phyloP scores from a whole-genome alignment of 2,113 vertebrate genomes.

The Raja brachyura region DNA sequence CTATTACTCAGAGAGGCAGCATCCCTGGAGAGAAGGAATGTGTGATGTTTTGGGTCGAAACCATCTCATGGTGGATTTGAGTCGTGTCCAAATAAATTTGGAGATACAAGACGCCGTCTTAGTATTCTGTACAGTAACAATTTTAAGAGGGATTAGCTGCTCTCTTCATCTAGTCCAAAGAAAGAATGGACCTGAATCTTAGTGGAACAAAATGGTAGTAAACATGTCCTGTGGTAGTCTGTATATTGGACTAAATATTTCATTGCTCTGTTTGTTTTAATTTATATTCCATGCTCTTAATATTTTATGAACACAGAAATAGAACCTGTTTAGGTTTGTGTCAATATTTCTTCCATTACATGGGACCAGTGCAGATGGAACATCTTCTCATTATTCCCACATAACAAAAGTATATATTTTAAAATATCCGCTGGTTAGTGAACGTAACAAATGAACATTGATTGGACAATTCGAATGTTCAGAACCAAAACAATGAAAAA shows the following conservation, averaged over 20 bases:
- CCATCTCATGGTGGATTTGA: too few species aligned
- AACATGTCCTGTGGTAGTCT: neutral
- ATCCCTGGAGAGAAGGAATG: too few species aligned
- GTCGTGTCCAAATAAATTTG: too few species aligned
- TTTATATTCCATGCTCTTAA: neutral
- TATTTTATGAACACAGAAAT: neutral
- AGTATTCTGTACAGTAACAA: neutral
- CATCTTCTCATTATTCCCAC: neutral
- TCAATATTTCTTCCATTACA: too few species aligned
- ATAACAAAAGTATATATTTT: neutral
- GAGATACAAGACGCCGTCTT: too few species aligned
- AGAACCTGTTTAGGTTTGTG: neutral
- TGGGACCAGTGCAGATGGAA: neutral
- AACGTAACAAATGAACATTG: neutral
- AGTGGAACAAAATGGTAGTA: too few species aligned
- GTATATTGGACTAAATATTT: conserved; percentile 15
- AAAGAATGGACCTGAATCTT: neutral
- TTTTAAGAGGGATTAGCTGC: neutral
- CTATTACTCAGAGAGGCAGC: too few species aligned
- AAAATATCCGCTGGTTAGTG: neutral
- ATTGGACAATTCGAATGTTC: neutral
- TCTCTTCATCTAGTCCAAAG: neutral
- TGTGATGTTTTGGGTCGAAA: too few species aligned
- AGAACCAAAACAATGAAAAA: neutral
- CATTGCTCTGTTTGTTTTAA: neutral